Evolutionary conservation across 2,113 vertebrate genomes (phyloP).

Genomic region (Leptocoma aspasia): DNA sequence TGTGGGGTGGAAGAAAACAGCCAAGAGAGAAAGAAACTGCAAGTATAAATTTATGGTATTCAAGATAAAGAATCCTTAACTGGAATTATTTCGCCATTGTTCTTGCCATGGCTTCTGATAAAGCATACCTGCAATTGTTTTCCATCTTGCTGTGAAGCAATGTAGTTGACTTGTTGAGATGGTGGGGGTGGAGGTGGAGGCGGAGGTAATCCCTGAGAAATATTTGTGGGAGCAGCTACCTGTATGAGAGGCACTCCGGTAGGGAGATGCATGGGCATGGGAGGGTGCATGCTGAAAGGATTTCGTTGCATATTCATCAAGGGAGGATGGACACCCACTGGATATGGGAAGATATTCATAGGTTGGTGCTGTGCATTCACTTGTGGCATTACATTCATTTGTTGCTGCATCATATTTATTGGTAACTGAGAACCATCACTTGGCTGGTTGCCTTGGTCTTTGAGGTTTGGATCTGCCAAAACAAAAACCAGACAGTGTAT

Average conservation of each 20-base stretch:
- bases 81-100: not conserved
- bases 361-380: constrained; percentile 75
- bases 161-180: constrained; percentile 85
- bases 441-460: constrained; percentile 79
- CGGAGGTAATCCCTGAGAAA: constrained; percentile 89
- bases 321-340: constrained; percentile 79
- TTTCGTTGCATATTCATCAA: constrained; percentile 82
- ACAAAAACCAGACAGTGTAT: not conserved
- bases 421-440: constrained; percentile 82
- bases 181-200: constrained; percentile 95
- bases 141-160: constrained; percentile 81
- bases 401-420: constrained; percentile 80
- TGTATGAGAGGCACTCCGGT: constrained; percentile 85
- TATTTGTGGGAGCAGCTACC: constrained; percentile 78
- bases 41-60: not conserved
- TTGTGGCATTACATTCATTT: constrained; percentile 77
- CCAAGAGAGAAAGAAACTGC: constrained; percentile 46
- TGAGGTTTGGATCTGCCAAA: constrained; percentile 81
- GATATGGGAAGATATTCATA: constrained; percentile 75
- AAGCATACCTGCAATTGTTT: constrained; percentile 83
- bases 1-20: not conserved
- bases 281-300: constrained; percentile 82
- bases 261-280: constrained; percentile 86
- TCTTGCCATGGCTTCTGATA: constrained; percentile 9
- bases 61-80: not conserved